Base-by-base conservation (phyloP, 2,888 invertebrate species). In the Trachelus iudaicus region DNA sequence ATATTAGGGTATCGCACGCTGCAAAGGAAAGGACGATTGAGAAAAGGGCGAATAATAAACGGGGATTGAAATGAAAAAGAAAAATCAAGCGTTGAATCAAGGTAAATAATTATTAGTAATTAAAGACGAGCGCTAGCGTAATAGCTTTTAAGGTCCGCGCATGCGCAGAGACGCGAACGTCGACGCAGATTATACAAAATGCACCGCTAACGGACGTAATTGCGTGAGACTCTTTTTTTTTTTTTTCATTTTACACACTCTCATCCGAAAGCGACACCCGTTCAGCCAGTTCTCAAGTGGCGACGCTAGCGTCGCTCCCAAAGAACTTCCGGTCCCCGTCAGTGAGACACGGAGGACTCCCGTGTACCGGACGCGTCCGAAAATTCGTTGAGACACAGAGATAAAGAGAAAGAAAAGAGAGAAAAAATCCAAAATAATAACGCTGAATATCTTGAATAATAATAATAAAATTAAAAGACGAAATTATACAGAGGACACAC, bases 91-190 rank as follows among this genome's bases (percentile, higher is more conserved):
- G 75, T 77, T 81, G 78, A 79, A 79, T 75, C 77, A 78, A 79
- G 74, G 76, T 77, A 77, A 80, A 73, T 82, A 78, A 79, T 78
- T 75, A 80, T 79, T 82, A 79, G 81, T 82, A 80, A 78, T 81
- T 76, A 81, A 80, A 79, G 77, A 74, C 73, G 69, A 80, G 73
- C 79, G 77, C 73, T 69, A 79, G 34, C 73, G 37, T 78, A 79
- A 73, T 79, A 82, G 82, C 81, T 80, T 79, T 69, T 74, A 75
- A 80, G 78, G 75, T 79, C 78, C 80, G 78, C 79, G 80, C 79
- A 81, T 74, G 78, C 75, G 69, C 69, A 76, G 73, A 40, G 73
- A 76, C 31, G 73, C 77, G 56, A 40, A 40, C 37, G 73, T 69
- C 75, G 69, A 56, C 15, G 56, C 23, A 23, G 56, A 9, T 56